These are phyloP conservation scores for Aphelocoma californica DNA, from an alignment of 2,797 vertebrate genomes.

Conservation along the genomic window DNA sequence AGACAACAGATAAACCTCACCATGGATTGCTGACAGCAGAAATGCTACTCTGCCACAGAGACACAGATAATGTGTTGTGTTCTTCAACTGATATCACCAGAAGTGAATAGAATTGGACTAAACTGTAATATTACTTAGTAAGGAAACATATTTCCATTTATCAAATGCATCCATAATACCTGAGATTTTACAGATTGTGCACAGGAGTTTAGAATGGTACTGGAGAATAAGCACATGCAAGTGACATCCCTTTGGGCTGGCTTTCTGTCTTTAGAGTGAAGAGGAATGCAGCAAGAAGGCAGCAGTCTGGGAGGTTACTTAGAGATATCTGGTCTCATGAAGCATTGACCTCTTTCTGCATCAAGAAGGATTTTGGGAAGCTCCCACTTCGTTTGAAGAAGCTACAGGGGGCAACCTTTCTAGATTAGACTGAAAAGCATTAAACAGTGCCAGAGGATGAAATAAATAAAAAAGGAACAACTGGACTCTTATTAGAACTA, in stretches of 20 bases:
- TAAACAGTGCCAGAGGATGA: neutral
- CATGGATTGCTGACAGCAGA: neutral
- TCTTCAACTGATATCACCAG: neutral
- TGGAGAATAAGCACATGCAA: neutral
- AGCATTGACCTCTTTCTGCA: neutral
- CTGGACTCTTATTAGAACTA: neutral
- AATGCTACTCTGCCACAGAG: neutral
- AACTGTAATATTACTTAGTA: neutral
- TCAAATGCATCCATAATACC: neutral
- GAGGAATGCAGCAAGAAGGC: neutral
- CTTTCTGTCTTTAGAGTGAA: neutral
- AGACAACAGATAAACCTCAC: neutral
- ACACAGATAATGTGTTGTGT: neutral
- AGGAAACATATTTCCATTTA: neutral
- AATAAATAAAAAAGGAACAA: neutral
- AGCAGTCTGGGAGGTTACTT: neutral
- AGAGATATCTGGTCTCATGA: neutral
- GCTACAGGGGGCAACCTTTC: neutral
- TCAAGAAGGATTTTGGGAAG: neutral
- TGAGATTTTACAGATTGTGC: rapidly evolving
- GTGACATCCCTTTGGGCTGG: neutral
- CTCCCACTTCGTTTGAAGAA: neutral
- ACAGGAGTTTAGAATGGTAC: neutral
- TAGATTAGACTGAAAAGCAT: neutral
- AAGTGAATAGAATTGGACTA: neutral